These are phyloP conservation scores for Drosophila subquinaria DNA, from an alignment of 2,888 invertebrate species.

Conservation along the genomic window DNA sequence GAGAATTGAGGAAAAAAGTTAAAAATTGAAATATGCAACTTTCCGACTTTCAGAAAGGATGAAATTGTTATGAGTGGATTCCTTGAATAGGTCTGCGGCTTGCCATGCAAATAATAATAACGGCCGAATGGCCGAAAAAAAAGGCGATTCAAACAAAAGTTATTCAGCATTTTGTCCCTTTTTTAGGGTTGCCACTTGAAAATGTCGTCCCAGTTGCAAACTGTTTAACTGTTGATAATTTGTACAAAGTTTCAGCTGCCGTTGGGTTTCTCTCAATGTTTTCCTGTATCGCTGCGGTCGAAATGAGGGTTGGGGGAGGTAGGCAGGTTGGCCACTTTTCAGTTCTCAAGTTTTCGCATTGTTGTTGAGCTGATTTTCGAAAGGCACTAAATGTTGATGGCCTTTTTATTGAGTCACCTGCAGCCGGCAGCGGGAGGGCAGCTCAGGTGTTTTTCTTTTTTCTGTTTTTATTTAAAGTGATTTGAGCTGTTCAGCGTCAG, in stretches of 20 bases:
- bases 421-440: conserved; percentile 24
- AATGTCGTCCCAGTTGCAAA: conserved; percentile 62
- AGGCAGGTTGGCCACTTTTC: conserved; percentile 15
- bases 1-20: conserved; percentile 17
- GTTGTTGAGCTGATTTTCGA: conserved; percentile 42
- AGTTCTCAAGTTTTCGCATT: conserved; percentile 21
- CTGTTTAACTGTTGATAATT: conserved; percentile 73
- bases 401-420: conserved; percentile 69
- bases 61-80: conserved; percentile 58
- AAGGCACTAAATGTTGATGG: conserved; percentile 62
- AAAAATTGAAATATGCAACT: conserved; percentile 51
- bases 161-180: conserved; percentile 50
- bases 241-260: conserved; percentile 63
- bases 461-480: conserved; percentile 43
- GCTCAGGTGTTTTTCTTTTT: conserved; percentile 52
- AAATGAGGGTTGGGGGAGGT: not conserved
- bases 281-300: not conserved
- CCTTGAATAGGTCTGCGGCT: conserved; percentile 38
- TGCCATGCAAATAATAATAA: conserved; percentile 75
- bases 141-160: conserved; percentile 61
- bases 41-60: conserved; percentile 39
- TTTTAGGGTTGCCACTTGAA: conserved; percentile 49
- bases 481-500: conserved; percentile 26
- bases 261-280: conserved; percentile 36
- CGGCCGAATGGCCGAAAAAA: conserved; percentile 62